Evolutionary conservation across 2,888 invertebrate species (phyloP).

Genomic region (Perithous albicinctus): DNA sequence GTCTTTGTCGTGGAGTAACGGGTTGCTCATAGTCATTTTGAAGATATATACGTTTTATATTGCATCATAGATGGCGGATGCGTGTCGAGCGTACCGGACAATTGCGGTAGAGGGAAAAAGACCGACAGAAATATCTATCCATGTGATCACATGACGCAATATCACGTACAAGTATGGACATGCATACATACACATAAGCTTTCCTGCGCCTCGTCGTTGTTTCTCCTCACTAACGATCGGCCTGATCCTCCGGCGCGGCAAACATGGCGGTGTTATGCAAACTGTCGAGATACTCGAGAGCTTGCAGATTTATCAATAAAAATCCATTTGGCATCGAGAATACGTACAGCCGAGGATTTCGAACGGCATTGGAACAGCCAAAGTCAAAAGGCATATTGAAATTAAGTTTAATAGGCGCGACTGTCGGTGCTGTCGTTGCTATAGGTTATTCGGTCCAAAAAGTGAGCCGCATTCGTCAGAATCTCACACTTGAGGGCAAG

Average conservation of each 20-base stretch:
- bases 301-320: constrained; percentile 63
- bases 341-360: constrained; percentile 66
- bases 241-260: constrained; percentile 5
- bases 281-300: constrained; percentile 71
- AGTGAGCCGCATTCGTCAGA: constrained; percentile 83
- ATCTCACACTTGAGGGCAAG: constrained; percentile 84
- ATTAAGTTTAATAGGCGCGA: constrained; percentile 87
- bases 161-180: too few species aligned
- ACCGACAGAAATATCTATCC: too few species aligned
- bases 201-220: background rate
- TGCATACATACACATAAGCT: too few species aligned
- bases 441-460: constrained; percentile 85
- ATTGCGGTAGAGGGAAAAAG: too few species aligned
- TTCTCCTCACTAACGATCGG: background rate
- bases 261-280: constrained; percentile 76
- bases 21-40: too few species aligned
- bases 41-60: too few species aligned
- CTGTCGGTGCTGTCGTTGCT: constrained; percentile 86
- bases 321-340: constrained; percentile 51
- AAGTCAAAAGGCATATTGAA: constrained; percentile 83
- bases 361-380: constrained; percentile 71
- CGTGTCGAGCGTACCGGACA: too few species aligned
- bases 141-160: too few species aligned
- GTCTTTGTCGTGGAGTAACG: too few species aligned
- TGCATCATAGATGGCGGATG: too few species aligned